These are phyloP conservation scores for Ashinkailepas kermadecensis DNA, from an alignment of 2,888 invertebrate genomes.

Conservation along the genomic window DNA sequence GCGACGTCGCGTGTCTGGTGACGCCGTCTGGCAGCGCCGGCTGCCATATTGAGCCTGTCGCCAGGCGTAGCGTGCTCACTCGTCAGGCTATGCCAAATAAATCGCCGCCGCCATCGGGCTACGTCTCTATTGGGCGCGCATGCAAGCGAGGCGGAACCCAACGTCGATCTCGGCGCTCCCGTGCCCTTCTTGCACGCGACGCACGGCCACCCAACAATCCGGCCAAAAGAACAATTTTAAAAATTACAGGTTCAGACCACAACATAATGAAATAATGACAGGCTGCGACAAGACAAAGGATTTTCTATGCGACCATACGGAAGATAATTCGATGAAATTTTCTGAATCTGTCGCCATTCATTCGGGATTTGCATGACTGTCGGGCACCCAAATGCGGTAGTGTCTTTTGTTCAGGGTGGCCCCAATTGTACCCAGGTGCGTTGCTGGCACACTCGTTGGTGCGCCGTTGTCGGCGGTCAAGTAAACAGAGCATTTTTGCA, in stretches of 20 bases:
- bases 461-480: background rate
- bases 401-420: background rate
- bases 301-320: background rate
- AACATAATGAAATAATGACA: slow-evolving; percentile 5
- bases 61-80: background rate
- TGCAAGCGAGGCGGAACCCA: background rate
- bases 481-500: background rate
- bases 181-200: slow-evolving; percentile 15
- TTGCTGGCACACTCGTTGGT: too few relatives aligned
- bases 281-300: background rate
- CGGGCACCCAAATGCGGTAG: background rate
- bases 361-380: background rate
- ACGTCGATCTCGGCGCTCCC: background rate
- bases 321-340: slow-evolving; percentile 10
- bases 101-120: background rate
- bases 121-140: slow-evolving; percentile 16
- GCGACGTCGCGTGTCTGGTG: background rate
- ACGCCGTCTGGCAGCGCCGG: background rate
- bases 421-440: background rate
- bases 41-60: slow-evolving; percentile 16
- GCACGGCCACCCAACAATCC: background rate
- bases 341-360: slow-evolving; percentile 1
- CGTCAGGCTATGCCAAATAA: background rate
- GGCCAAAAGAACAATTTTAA: slow-evolving; percentile 11
- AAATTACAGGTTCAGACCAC: background rate